Conservation (phyloP, 2,888 invertebrate genomes). For the Hylaea fasciaria region DNA sequence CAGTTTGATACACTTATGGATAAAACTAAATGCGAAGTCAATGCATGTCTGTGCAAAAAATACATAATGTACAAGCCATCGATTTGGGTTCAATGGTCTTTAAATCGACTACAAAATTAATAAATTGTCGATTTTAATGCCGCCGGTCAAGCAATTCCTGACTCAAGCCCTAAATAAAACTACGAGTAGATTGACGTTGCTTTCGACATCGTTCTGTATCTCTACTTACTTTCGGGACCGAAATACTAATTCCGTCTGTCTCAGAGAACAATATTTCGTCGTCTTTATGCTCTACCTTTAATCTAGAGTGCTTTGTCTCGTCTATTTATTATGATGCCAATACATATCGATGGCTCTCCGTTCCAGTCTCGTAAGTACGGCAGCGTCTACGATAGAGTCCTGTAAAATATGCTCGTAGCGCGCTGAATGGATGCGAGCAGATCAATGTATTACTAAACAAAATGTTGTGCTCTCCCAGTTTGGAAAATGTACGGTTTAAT, state of each 20-base stretch:
- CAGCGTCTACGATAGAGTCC: conserved; percentile 6
- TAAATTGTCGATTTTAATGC: too few species aligned
- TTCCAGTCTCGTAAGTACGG: conserved; percentile 6
- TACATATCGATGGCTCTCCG: conserved; percentile 19
- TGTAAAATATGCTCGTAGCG: conserved; percentile 22
- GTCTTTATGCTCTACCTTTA: conserved; percentile 24
- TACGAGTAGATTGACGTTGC: neutral
- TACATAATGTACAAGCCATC: too few species aligned
- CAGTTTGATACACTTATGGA: too few species aligned
- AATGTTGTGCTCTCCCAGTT: conserved; percentile 20
- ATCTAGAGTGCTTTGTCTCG: conserved; percentile 23
- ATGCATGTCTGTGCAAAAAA: too few species aligned
- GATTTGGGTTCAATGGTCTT: too few species aligned
- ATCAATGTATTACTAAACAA: conserved; percentile 28
- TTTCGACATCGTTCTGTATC: neutral
- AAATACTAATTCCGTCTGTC: conserved; percentile 9
- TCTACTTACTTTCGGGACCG: neutral
- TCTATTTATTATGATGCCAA: conserved; percentile 28
- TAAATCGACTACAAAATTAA: too few species aligned
- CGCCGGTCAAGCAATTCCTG: neutral
- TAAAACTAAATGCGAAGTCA: too few species aligned
- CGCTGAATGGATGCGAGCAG: conserved; percentile 21
- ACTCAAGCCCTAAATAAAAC: neutral
- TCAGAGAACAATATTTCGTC: conserved; percentile 8
- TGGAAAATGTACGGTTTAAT: conserved; percentile 16